phyloP scores from a whole-genome alignment of 2,888 invertebrate genomes.

The Dichetophora obliterata region DNA sequence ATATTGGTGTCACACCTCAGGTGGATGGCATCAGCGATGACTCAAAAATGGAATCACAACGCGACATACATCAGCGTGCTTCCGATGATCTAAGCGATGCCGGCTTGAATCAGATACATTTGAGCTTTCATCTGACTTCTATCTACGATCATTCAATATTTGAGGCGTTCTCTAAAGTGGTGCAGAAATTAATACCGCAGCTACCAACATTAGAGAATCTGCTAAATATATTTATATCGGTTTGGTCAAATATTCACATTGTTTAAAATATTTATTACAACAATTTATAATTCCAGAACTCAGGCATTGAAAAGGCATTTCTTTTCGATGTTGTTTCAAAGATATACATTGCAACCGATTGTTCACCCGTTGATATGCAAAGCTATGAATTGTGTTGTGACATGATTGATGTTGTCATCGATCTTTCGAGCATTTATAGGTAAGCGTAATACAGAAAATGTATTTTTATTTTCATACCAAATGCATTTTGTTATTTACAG shows the following conservation, averaged over 20 bases:
- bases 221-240: conserved; percentile 96
- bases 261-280: neutral
- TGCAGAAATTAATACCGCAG: conserved; percentile 98
- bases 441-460: conserved; percentile 63
- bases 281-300: conserved; percentile 78
- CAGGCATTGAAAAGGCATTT: conserved; percentile 99
- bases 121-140: conserved; percentile 96
- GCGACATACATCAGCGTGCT: conserved; percentile 97
- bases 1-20: conserved; percentile 54
- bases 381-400: conserved; percentile 99
- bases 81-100: conserved; percentile 94
- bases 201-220: conserved; percentile 97
- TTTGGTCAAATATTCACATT: conserved; percentile 61
- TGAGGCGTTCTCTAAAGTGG: conserved; percentile 99
- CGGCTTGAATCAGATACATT: conserved; percentile 87
- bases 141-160: conserved; percentile 99
- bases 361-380: conserved; percentile 99
- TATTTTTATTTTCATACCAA: neutral
- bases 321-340: conserved; percentile 99
- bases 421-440: conserved; percentile 99
- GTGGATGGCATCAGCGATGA: conserved; percentile 99
- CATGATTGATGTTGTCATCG: conserved; percentile 99
- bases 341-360: conserved; percentile 99
- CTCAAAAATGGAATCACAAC: conserved; percentile 98
- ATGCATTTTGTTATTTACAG: conserved; percentile 69